Evolutionary conservation across 2,797 vertebrate genomes (phyloP).

Genomic region (Psittacula derbiana): DNA sequence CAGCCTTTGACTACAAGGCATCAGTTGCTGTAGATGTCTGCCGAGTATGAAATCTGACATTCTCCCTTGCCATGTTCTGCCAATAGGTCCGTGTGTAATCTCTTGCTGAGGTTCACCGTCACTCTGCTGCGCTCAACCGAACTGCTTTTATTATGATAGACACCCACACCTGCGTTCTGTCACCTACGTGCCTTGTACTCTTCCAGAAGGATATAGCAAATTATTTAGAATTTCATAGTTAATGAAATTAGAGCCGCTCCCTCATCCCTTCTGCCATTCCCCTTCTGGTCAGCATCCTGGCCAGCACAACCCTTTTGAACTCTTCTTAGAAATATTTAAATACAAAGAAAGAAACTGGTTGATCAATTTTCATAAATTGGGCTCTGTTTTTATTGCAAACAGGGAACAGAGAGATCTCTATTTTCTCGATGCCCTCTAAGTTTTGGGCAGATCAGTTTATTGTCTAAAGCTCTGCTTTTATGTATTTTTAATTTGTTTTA

Average conservation of each 20-base stretch:
- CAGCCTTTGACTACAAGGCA: slow-evolving; percentile 76
- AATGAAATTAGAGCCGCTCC: neutral
- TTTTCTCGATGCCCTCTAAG: neutral
- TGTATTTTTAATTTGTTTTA: slow-evolving; percentile 44
- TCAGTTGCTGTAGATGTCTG: slow-evolving; percentile 75
- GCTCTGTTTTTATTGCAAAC: neutral
- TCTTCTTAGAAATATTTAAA: neutral
- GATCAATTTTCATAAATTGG: neutral
- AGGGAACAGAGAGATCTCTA: neutral
- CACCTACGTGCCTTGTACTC: neutral
- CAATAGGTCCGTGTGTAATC: slow-evolving; percentile 47
- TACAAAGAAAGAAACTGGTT: neutral
- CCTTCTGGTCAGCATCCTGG: neutral
- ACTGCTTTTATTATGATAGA: slow-evolving; percentile 49
- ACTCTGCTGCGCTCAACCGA: slow-evolving; percentile 31
- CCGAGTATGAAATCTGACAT: slow-evolving; percentile 77
- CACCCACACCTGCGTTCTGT: slow-evolving; percentile 52
- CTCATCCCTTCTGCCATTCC: neutral
- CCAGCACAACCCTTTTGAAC: neutral
- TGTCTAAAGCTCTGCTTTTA: neutral
- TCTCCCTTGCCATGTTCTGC: slow-evolving; percentile 71
- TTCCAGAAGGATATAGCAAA: neutral
- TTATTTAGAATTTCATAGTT: slow-evolving; percentile 4
- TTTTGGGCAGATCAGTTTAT: neutral
- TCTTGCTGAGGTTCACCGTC: slow-evolving; percentile 43